A percentile compares a stretch with the other conserved stretches of the same genome.
These are phyloP conservation scores for Criorhina ranunculi DNA, from an alignment of 2,888 invertebrate genomes.

Conservation along the genomic window DNA sequence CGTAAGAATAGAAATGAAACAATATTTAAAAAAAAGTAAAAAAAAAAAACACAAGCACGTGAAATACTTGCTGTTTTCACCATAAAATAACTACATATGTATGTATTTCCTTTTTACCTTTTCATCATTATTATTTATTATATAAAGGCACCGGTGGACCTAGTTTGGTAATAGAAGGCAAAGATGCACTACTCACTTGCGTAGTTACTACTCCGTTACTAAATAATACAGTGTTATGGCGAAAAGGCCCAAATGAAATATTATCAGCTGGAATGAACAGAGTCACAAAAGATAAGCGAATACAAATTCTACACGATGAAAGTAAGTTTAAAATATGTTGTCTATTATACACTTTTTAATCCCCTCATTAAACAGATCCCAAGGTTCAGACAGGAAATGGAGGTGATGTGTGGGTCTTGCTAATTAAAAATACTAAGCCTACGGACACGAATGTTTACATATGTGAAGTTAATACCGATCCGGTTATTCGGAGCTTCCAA, in stretches of 20 bases:
- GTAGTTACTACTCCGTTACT: constrained; percentile 88
- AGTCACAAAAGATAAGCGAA: constrained; percentile 90
- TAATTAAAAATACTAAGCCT: constrained; percentile 89
- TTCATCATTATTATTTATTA: neutral
- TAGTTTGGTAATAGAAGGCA: constrained; percentile 87
- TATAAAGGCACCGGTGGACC: constrained; percentile 83
- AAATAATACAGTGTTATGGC: constrained; percentile 91
- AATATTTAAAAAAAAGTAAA: neutral
- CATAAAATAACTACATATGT: no score
- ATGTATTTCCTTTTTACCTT: no score
- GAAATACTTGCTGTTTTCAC: no score
- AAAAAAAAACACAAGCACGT: neutral
- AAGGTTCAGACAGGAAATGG: constrained; percentile 85
- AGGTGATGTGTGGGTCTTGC: constrained; percentile 94
- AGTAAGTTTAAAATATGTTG: constrained; percentile 85
- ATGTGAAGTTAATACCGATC: constrained; percentile 93
- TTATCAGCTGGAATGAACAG: constrained; percentile 91
- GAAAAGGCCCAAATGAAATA: constrained; percentile 88
- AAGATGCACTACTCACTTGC: constrained; percentile 92
- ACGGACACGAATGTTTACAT: constrained; percentile 92
- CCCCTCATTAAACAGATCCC: constrained; percentile 79
- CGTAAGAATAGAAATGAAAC: neutral
- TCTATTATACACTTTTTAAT: neutral
- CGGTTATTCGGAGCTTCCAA: constrained; percentile 91
- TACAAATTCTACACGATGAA: constrained; percentile 91